These are phyloP conservation scores for Ochropleura leucogaster DNA, from an alignment of 2,888 invertebrate genomes.

Conservation along the genomic window DNA sequence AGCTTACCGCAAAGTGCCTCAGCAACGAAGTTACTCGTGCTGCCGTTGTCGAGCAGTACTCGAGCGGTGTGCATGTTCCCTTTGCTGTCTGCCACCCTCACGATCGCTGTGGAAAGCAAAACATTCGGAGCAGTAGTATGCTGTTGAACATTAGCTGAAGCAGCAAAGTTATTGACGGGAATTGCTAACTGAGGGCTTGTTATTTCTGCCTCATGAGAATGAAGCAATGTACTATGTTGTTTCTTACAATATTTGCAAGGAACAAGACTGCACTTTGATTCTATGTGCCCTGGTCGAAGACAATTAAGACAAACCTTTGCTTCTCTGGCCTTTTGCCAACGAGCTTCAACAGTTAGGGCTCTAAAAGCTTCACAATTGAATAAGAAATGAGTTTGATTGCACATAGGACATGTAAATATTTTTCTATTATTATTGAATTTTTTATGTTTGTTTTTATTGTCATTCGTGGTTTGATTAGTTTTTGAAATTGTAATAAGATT, in stretches of 20 bases:
- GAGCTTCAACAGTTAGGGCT: slow-evolving; percentile 1
- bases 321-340: background rate
- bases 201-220: background rate
- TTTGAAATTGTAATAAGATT: too few relatives aligned
- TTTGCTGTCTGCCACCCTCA: slow-evolving; percentile 4
- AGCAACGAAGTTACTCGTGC: slow-evolving; percentile 1
- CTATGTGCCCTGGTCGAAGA: background rate
- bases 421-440: slow-evolving; percentile 1
- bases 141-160: slow-evolving; percentile 2
- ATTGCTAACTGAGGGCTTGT: background rate
- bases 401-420: background rate
- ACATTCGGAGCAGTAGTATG: background rate
- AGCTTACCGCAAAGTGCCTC: slow-evolving; percentile 10
- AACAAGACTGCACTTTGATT: background rate
- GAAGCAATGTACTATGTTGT: background rate
- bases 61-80: slow-evolving; percentile 1
- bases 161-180: background rate
- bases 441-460: background rate
- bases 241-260: slow-evolving; percentile 5
- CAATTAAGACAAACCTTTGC: background rate
- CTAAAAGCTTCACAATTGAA: slow-evolving; percentile 7
- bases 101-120: slow-evolving; percentile 6
- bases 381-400: background rate
- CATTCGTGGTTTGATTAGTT: background rate
- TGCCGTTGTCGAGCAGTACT: background rate